Base-by-base conservation (phyloP, 2,113 vertebrate genomes). In the Pelobates fuscus region DNA sequence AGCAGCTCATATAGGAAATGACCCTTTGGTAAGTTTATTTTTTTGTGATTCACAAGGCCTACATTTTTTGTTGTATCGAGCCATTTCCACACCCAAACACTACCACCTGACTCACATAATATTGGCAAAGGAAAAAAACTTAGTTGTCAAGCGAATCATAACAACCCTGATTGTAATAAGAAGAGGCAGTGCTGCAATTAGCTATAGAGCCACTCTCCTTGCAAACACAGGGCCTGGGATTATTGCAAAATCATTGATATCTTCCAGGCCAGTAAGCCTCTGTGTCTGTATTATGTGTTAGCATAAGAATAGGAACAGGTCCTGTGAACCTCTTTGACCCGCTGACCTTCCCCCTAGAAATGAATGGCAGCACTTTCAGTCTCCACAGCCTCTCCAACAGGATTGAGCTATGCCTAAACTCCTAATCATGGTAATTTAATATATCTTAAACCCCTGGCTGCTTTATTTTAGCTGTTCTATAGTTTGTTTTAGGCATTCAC, bases 391-490 rank as follows among this genome's bases (percentile, higher is more conserved):
- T 93, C 94, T 96, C 93, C 93, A 93, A 87, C 91, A 91, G 91
- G 92, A 91, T 92, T 88, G 89, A 92, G 93, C 91, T 90, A 93
- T 90, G 93, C 92, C 92, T 92, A 90, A 92, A 94, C 94, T 95
- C 93, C 93, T 95, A 96, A 96, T 97, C 95, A 95, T 94, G 95
- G 94, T 96, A 95, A 96, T 98, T 98, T 96, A 98, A 97, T 98
- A 96, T 95, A 96, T 95, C 92, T 94, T 92, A 93, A 95, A 93
- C 91, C 92, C 86, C 93, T 86, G 86, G 90, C 87, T 88, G 92
- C 92, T 94, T 94, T 94, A 92, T 93, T 91, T 90, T 90, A 91
- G 78, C 89, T 91, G 87, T 88, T 91, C 91, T 87, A 77, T 89
- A 94, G 94, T 97, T 97, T 97, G 94, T 95, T 96, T 95, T 94